Evolutionary conservation across 1,140 invertebrate species (phyloP).

Genomic region (Elysia chlorotica): DNA sequence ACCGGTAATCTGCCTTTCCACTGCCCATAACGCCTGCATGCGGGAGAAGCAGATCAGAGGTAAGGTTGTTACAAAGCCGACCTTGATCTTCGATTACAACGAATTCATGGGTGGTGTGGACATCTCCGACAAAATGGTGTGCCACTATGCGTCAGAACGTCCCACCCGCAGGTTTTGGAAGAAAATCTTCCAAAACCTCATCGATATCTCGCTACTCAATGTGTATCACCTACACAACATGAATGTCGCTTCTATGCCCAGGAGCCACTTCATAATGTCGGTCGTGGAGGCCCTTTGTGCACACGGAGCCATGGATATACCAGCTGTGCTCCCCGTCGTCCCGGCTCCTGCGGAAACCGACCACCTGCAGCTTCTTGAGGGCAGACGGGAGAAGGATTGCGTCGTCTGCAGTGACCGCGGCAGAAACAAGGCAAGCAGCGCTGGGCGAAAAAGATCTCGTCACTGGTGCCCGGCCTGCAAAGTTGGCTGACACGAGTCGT

Average conservation of each 20-base stretch:
- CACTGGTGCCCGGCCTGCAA: conserved; percentile 24
- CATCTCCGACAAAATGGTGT: conserved; percentile 17
- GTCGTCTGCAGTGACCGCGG: conserved; percentile 17
- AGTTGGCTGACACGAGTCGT: conserved; percentile 4
- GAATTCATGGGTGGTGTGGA: conserved; percentile 23
- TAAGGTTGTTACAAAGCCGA: conserved; percentile 2
- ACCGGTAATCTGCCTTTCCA: conserved; percentile 14
- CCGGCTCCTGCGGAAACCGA: neutral
- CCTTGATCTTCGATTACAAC: conserved; percentile 20
- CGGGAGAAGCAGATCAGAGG: neutral
- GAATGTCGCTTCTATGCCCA: neutral
- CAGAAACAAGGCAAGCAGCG: neutral
- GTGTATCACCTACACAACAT: neutral
- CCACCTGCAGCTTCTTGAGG: neutral
- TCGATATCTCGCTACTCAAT: conserved; percentile 16
- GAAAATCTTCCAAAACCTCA: conserved; percentile 13
- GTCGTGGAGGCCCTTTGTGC: neutral
- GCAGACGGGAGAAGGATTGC: conserved; percentile 24
- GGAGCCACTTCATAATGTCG: neutral
- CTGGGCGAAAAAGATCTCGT: conserved; percentile 1
- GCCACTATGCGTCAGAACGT: conserved; percentile 7
- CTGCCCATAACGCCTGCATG: neutral
- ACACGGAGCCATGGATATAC: too few species aligned
- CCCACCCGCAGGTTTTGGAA: conserved; percentile 18
- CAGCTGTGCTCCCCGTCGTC: neutral